These are phyloP conservation scores for Ligdia adustata DNA, from an alignment of 2,888 invertebrate species.

Conservation along the genomic window DNA sequence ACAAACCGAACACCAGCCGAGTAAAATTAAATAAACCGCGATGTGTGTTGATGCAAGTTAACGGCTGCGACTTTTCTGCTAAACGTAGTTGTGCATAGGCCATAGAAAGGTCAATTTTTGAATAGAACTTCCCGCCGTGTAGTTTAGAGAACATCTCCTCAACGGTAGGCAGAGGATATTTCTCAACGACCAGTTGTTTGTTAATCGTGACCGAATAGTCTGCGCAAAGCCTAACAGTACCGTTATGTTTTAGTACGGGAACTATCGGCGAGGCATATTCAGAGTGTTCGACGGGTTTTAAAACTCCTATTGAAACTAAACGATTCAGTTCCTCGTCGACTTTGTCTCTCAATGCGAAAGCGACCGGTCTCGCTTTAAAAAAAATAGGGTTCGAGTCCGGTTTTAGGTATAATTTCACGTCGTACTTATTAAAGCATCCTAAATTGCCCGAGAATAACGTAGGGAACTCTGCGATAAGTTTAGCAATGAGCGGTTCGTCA, in stretches of 20 bases:
- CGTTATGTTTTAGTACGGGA: not conserved
- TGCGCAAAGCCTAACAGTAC: not conserved
- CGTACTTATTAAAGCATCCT: not conserved
- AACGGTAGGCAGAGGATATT: conserved; percentile 16
- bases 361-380: conserved; percentile 29
- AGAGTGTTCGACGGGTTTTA: not conserved
- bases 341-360: conserved; percentile 27
- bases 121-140: conserved; percentile 25
- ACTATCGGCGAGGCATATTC: not conserved
- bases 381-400: conserved; percentile 13
- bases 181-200: conserved; percentile 27
- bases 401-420: not conserved
- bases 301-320: not conserved
- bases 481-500: not conserved
- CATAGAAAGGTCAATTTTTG: conserved; percentile 25
- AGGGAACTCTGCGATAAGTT: not conserved
- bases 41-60: not conserved
- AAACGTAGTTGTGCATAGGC: no score
- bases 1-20: not conserved
- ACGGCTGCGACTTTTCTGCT: no score
- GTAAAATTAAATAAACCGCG: no score
- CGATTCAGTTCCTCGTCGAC: not conserved
- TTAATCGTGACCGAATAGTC: conserved; percentile 5
- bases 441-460: not conserved
- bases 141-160: conserved; percentile 31